Percentiles rank a stretch among this genome's conserved stretches.
phyloP scores from a whole-genome alignment of 1,140 invertebrate genomes.

The Ceratosolen fusciceps region DNA sequence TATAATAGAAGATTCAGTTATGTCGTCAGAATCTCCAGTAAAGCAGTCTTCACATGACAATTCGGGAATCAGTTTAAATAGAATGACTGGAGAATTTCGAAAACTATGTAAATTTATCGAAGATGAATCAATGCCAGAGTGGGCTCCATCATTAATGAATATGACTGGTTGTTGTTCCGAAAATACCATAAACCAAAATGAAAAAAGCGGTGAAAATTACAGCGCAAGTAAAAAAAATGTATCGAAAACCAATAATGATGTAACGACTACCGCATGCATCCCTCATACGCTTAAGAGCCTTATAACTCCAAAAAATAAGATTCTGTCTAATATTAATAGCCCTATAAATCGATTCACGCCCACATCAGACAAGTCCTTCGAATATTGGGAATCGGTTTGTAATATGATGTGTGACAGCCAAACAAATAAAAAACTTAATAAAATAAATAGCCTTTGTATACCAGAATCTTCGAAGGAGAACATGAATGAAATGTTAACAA shows the following conservation, averaged over 20 bases:
- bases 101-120: slow-evolving; percentile 65
- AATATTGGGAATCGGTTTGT: slow-evolving; percentile 54
- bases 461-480: slow-evolving; percentile 36
- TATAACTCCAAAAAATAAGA: slow-evolving; percentile 37
- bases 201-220: not conserved
- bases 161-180: slow-evolving; percentile 21
- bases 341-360: slow-evolving; percentile 42
- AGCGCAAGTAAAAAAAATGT: slow-evolving; percentile 17
- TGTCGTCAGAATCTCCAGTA: slow-evolving; percentile 46
- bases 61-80: slow-evolving; percentile 55
- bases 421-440: not conserved
- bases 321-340: not conserved
- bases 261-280: not conserved
- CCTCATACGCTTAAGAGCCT: not conserved
- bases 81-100: slow-evolving; percentile 61
- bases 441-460: slow-evolving; percentile 27
- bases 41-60: slow-evolving; percentile 39
- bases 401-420: slow-evolving; percentile 50
- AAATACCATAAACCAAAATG: slow-evolving; percentile 12
- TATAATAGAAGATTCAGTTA: slow-evolving; percentile 61
- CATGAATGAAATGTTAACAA: slow-evolving; percentile 47
- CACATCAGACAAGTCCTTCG: slow-evolving; percentile 53
- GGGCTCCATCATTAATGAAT: slow-evolving; percentile 49
- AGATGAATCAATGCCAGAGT: slow-evolving; percentile 62
- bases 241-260: slow-evolving; percentile 1